Conservation (phyloP, 2,797 vertebrate species). For the Schizopygopsis malacanthus region DNA sequence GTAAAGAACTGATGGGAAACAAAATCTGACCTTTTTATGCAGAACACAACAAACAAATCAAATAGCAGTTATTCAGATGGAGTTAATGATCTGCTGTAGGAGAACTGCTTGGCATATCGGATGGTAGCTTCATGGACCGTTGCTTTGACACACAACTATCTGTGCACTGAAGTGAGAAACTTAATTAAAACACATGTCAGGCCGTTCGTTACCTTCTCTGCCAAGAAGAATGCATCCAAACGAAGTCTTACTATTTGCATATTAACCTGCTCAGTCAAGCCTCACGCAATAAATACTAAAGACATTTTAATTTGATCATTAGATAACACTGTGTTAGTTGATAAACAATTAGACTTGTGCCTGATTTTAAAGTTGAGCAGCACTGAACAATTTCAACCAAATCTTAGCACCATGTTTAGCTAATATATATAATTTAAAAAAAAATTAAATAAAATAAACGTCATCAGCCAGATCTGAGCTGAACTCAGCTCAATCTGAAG, state of each 20-base stretch:
- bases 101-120: slow-evolving; percentile 52
- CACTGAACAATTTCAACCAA: neutral
- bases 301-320: slow-evolving; percentile 60
- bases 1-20: slow-evolving; percentile 33
- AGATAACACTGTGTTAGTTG: slow-evolving; percentile 34
- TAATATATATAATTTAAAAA: neutral
- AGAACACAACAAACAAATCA: slow-evolving; percentile 60
- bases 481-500: no score
- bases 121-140: slow-evolving; percentile 54
- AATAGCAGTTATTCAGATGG: slow-evolving; percentile 59
- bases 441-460: no score
- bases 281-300: slow-evolving; percentile 59
- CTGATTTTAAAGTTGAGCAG: neutral
- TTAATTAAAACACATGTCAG: slow-evolving; percentile 78
- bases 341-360: slow-evolving; percentile 16
- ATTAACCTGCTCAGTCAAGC: slow-evolving; percentile 57
- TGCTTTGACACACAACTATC: slow-evolving; percentile 72
- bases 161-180: slow-evolving; percentile 79
- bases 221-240: slow-evolving; percentile 66
- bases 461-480: neutral
- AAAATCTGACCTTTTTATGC: slow-evolving; percentile 53
- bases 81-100: slow-evolving; percentile 56
- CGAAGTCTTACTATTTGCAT: slow-evolving; percentile 62
- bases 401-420: neutral
- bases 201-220: slow-evolving; percentile 81